phyloP scores from a whole-genome alignment of 2,888 invertebrate species.

The Bimastos eiseni region DNA sequence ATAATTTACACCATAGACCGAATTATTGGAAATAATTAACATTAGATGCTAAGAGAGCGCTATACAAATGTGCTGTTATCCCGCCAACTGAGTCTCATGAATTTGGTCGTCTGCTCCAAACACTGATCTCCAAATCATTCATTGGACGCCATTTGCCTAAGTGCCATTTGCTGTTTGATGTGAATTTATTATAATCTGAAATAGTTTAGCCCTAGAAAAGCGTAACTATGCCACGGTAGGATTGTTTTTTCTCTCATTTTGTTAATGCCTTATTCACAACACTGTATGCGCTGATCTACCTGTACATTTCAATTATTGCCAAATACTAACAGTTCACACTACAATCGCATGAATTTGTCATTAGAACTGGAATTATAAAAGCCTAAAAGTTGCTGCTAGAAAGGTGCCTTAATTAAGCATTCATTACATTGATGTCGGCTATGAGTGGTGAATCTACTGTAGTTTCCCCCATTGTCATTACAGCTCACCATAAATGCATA shows the following conservation, averaged over 20 bases:
- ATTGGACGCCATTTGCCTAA: background rate
- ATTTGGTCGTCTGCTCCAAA: background rate
- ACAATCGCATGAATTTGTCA: background rate
- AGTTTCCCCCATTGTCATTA: no score
- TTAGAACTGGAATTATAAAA: background rate
- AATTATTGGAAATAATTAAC: no score
- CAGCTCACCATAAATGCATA: no score
- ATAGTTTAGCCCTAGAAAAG: background rate
- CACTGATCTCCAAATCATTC: background rate
- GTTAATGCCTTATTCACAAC: background rate
- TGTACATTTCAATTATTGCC: background rate
- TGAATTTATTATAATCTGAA: background rate
- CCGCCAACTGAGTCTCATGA: background rate
- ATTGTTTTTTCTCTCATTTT: background rate
- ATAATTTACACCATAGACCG: no score
- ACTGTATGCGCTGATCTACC: background rate
- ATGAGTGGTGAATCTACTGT: no score
- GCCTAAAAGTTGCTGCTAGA: background rate
- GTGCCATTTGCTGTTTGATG: background rate
- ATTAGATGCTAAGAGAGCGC: no score
- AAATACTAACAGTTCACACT: no score
- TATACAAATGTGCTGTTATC: background rate
- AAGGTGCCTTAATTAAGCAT: no score
- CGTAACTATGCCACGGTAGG: background rate
- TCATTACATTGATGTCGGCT: no score